Evolutionary conservation across 2,113 vertebrate genomes (phyloP).

Genomic region (Xyrauchen texanus): DNA sequence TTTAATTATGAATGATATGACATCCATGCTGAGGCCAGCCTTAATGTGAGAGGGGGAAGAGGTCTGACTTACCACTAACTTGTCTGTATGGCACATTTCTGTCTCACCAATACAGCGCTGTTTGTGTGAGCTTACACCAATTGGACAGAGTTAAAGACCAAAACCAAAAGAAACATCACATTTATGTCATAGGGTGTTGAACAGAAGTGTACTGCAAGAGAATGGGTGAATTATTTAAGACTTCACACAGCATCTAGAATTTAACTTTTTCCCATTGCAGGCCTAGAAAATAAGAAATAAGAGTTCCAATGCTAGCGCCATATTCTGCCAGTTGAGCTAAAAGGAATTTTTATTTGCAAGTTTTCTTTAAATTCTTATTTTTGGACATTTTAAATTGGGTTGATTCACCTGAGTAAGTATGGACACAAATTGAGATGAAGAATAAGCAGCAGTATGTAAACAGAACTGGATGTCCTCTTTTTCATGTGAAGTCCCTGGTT

Average conservation of each 20-base stretch:
- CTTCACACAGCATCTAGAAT: neutral
- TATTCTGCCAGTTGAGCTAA: no score
- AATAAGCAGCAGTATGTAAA: neutral
- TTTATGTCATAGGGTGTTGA: conserved; percentile 31
- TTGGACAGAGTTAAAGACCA: neutral
- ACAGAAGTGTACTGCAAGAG: neutral
- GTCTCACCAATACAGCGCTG: neutral
- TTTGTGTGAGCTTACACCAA: neutral
- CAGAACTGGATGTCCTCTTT: conserved; percentile 10
- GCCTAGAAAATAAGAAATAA: neutral
- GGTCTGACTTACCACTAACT: conserved; percentile 12
- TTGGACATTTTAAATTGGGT: no score
- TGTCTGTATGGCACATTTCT: conserved; percentile 21
- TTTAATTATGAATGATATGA: conserved; percentile 1
- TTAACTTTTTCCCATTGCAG: neutral
- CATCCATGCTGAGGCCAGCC: conserved; percentile 7
- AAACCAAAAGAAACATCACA: conserved; percentile 2
- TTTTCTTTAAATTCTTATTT: no score
- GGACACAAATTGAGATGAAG: neutral
- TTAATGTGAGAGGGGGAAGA: neutral
- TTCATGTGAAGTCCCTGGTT: conserved; percentile 27
- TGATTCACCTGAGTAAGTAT: neutral
- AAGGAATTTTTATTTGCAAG: no score
- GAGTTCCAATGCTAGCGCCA: no score
- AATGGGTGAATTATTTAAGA: conserved; percentile 2